Base-by-base conservation (phyloP, 37 sponge, comb jelly and placozoan species). In the Diacarnus erythraeanus region DNA sequence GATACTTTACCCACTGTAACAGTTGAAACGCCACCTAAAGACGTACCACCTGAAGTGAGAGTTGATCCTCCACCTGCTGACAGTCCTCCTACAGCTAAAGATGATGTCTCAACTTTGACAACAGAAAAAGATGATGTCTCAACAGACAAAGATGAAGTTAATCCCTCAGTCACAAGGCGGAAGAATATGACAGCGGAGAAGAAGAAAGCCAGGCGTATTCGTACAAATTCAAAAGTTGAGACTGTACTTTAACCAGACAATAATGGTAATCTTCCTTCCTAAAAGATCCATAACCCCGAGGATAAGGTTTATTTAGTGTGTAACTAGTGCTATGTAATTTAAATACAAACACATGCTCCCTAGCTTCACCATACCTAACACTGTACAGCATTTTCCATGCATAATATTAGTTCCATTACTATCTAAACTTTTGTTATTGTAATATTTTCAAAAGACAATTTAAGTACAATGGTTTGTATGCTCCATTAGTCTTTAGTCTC, bases 151-250 rank as follows among this genome's bases (percentile, higher is more conserved):
- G 51, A 47, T 47, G 51, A 6, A 47, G 10, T 47, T 47, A 6
- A 47, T 15, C 6, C 51, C 51, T 15, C 51, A 47, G 12, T 47
- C 51, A 47, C 51, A 47, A 47, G 51, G 12, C 6, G 12, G 12
- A 47, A 47, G 12, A 47, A 47, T 47, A 15, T 12, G 12, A 6
- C 51, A 15, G 18, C 10, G 8, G 66, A 64, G 66, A 64, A 30
- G 66, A 77, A 42, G 17, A 23, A 8, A 25, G 17, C 34, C 5
- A n/a, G 42, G 21, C 31, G 79, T 6, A 79, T 79, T 36, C 79
- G 79, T 23, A 77, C 66, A 23, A 77, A 77, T 30, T 77, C 78
- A 9, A 40, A 40, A 64, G 78, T 77, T 31, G 66, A 77, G 44
- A 64, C 66, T 64, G 66, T 64, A 2, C 29, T 77, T 10, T 79